Evolutionary conservation across 2,888 invertebrate species (phyloP), one percentile per base, ranked within the genome.

Genomic region (Carterocephalus palaemon): DNA sequence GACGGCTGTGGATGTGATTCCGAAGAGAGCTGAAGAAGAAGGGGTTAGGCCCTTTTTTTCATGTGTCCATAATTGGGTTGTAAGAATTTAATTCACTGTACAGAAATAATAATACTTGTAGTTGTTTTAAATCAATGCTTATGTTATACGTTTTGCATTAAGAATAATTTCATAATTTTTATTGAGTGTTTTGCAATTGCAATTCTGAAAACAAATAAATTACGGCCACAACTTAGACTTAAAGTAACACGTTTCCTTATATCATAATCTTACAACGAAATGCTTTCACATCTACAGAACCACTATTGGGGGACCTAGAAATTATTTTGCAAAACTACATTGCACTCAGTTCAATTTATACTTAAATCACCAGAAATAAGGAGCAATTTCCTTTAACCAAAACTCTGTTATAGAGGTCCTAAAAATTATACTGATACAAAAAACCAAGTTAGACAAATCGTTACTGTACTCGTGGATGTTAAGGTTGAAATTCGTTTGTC

Each of bases 231-330:
- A 68, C 61, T 57, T 61, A 64, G 69, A 70, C 71, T 75, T 70
- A 70, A 66, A 67, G 63, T 60, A 61, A 60, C 65, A 66, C 65
- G 65, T 67, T 70, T 68, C 65, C 59, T 80, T 79, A 82, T 79
- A 83, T 77, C 74, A 83, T 85, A 83, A 84, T 83, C 83, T 82
- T 77, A 86, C 85, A 86, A 58, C 66, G 79, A 82, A 86, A 86
- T 84, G 85, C 85, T 86, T 80, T 86, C 70, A 85, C 78, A 76
- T 80, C 75, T 68, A 69, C 60, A 66, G 68, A 62, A 53, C 57
- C 65, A 62, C 60, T 67, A 62, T 62, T 57, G 61, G 56, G 70
- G 65, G 75, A 78, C 76, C 73, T 64, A 72, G 70, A 78, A 78
- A 75, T 70, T 67, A 68, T 75, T 70, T 64, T 55, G 55, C 53